A percentile compares a stretch with the other conserved stretches of the same genome.
These are phyloP conservation scores for Neogale vison DNA, from an alignment of 2,113 vertebrate genomes.

Conservation along the genomic window DNA sequence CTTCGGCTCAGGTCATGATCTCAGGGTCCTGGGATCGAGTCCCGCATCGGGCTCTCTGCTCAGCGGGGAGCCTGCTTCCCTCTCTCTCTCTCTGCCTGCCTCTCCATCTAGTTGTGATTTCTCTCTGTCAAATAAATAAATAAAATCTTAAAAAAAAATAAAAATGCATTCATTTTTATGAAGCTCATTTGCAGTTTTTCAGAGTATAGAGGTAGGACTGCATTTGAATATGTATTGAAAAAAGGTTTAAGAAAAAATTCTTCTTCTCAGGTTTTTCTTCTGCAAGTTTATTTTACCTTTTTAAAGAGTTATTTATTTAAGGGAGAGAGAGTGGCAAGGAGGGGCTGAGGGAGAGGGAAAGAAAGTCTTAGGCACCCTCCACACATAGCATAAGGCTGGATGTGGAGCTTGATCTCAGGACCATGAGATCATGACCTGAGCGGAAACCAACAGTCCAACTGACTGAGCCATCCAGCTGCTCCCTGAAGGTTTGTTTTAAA, in stretches of 20 bases:
- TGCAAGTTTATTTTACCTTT: neutral
- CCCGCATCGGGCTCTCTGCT: too few species aligned
- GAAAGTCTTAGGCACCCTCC: neutral
- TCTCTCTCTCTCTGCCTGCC: too few species aligned
- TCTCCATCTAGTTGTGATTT: too few species aligned
- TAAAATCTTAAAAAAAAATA: too few species aligned
- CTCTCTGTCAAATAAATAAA: too few species aligned
- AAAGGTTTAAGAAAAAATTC: conserved; percentile 21
- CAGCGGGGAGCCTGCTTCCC: too few species aligned
- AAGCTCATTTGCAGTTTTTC: neutral
- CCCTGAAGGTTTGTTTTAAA: conserved; percentile 26
- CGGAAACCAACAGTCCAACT: neutral
- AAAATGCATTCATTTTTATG: neutral
- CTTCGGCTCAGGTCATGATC: too few species aligned
- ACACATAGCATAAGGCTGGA: neutral
- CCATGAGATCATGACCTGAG: neutral
- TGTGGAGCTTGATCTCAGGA: neutral
- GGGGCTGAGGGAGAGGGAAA: neutral
- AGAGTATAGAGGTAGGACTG: neutral
- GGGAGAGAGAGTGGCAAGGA: neutral
- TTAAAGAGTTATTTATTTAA: neutral
- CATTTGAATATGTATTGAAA: neutral
- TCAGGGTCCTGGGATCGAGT: too few species aligned
- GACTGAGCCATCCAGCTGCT: neutral
- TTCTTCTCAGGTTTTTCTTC: neutral